phyloP scores from a whole-genome alignment of 2,113 vertebrate species.

The Zapornia atra region DNA sequence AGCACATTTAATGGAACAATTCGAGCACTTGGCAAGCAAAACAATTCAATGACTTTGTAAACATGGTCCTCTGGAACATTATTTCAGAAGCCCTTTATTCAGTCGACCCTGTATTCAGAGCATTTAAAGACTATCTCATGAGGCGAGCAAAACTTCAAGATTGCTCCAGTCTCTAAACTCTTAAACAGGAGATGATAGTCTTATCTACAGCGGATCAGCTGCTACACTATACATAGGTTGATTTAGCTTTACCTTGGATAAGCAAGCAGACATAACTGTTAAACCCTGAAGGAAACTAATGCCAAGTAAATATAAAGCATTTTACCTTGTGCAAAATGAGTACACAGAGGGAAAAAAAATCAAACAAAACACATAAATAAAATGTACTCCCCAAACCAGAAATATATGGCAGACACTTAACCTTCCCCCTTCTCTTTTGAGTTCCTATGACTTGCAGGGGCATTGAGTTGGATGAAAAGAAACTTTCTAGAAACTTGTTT shows the following conservation, averaged over 20 bases:
- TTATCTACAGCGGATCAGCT: background rate
- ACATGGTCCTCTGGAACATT: background rate
- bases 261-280: background rate
- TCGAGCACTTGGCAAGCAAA: background rate
- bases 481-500: background rate
- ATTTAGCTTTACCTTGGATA: background rate
- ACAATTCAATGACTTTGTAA: background rate
- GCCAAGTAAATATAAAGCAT: background rate
- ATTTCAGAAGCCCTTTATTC: background rate
- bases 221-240: background rate
- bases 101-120: background rate
- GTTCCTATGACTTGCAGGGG: background rate
- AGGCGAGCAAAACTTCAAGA: background rate
- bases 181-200: background rate
- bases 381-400: background rate
- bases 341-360: fast-evolving
- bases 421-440: background rate
- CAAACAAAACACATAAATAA: background rate
- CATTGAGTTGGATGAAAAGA: background rate
- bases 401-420: background rate
- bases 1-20: background rate
- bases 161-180: background rate
- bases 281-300: background rate
- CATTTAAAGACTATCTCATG: background rate
- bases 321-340: background rate